Conservation (phyloP, 2,113 vertebrate genomes). For the Sigmodon hispidus region DNA sequence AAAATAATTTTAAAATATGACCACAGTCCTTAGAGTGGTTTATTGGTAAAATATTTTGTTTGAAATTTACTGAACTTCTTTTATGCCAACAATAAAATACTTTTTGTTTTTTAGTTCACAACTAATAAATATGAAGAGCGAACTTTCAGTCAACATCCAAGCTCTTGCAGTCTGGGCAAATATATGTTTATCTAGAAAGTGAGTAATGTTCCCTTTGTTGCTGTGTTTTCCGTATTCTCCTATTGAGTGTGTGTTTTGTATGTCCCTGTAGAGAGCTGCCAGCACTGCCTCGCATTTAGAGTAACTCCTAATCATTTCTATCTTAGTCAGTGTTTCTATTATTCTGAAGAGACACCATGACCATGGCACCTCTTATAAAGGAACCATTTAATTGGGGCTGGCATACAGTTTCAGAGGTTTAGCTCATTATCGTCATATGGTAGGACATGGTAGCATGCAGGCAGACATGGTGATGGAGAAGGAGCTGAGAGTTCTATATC, state of each 20-base stretch:
- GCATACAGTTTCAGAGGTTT: neutral
- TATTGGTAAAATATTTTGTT: slow-evolving; percentile 51
- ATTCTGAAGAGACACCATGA: neutral
- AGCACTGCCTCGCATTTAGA: slow-evolving; percentile 4
- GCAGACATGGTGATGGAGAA: neutral
- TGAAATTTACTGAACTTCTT: slow-evolving; percentile 42
- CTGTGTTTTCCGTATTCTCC: slow-evolving; percentile 14
- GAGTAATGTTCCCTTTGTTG: slow-evolving; percentile 61
- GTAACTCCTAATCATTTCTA: neutral
- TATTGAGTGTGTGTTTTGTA: slow-evolving; percentile 24
- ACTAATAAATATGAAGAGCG: slow-evolving; percentile 83
- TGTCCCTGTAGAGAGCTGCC: neutral
- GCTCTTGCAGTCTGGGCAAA: slow-evolving; percentile 83
- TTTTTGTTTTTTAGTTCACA: slow-evolving; percentile 83
- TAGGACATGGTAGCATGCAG: neutral
- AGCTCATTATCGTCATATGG: neutral
- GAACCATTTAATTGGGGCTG: neutral
- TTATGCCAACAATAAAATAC: slow-evolving; percentile 37
- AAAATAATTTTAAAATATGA: slow-evolving; percentile 46
- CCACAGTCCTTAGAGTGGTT: neutral
- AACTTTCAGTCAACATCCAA: slow-evolving; percentile 84
- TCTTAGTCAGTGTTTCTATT: neutral
- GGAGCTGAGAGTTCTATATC: neutral
- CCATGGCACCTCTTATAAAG: neutral
- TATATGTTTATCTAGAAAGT: slow-evolving; percentile 80